Evolutionary conservation across 2,113 vertebrate species (phyloP).

Genomic region (Cyanoderma ruficeps): DNA sequence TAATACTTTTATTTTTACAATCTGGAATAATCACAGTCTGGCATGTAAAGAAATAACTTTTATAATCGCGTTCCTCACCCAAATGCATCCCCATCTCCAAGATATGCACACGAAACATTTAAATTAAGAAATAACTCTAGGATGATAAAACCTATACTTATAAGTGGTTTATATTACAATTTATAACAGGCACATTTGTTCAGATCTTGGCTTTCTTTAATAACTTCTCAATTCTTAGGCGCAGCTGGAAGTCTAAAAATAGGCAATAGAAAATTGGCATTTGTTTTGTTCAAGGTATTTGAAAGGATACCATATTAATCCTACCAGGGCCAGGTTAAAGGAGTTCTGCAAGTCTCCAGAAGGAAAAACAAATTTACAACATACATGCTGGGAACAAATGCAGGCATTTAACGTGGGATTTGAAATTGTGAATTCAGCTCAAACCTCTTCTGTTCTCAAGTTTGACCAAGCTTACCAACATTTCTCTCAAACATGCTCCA

Average conservation of each 20-base stretch:
- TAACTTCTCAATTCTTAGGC: conserved; percentile 65
- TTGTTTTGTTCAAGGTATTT: conserved; percentile 56
- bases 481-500: neutral
- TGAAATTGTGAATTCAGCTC: neutral
- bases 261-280: conserved; percentile 60
- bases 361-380: neutral
- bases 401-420: neutral
- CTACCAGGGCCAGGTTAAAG: conserved; percentile 21
- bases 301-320: conserved; percentile 36
- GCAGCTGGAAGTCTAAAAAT: conserved; percentile 69
- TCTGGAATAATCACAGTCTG: conserved; percentile 61
- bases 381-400: neutral
- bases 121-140: conserved; percentile 67
- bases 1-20: conserved; percentile 61
- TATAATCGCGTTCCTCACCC: conserved; percentile 33
- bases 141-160: conserved; percentile 65
- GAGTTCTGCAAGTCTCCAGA: neutral
- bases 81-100: conserved; percentile 52
- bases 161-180: conserved; percentile 58
- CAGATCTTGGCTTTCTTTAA: conserved; percentile 67
- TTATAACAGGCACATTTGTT: conserved; percentile 54
- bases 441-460: neutral
- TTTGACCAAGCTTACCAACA: neutral
- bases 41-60: conserved; percentile 57
- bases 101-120: conserved; percentile 58